These are phyloP conservation scores for Discoglossus pictus DNA, from an alignment of 2,797 vertebrate species.

Conservation along the genomic window DNA sequence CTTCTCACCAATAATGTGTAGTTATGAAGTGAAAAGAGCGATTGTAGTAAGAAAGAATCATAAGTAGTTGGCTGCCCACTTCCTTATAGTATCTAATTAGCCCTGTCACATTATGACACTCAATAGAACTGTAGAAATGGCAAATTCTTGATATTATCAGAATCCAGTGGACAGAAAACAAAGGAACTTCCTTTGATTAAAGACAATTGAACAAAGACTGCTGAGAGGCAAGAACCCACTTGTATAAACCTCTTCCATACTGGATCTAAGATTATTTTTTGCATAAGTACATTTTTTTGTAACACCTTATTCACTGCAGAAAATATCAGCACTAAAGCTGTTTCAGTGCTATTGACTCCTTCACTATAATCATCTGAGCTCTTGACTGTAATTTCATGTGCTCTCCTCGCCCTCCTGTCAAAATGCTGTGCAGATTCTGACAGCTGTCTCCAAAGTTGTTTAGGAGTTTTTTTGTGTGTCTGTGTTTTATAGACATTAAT, in stretches of 20 bases:
- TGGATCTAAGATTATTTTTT: slow-evolving; percentile 20
- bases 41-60: neutral
- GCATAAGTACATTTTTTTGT: slow-evolving; percentile 14
- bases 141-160: slow-evolving; percentile 20
- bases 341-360: slow-evolving; percentile 31
- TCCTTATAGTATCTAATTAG: slow-evolving; percentile 22
- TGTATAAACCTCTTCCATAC: slow-evolving; percentile 31
- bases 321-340: slow-evolving; percentile 5
- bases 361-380: slow-evolving; percentile 30
- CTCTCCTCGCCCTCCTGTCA: slow-evolving; percentile 11
- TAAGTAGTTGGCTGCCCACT: slow-evolving; percentile 14
- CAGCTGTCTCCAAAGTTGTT: neutral
- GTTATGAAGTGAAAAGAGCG: slow-evolving; percentile 4
- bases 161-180: slow-evolving; percentile 40
- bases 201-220: slow-evolving; percentile 36
- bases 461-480: too few relatives aligned
- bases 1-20: too few relatives aligned
- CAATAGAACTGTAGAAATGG: slow-evolving; percentile 23
- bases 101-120: slow-evolving; percentile 24
- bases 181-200: slow-evolving; percentile 47
- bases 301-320: slow-evolving; percentile 13
- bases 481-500: too few relatives aligned
- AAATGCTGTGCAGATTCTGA: slow-evolving; percentile 1
- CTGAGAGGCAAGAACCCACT: slow-evolving; percentile 25
- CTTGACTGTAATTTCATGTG: slow-evolving; percentile 31